Evolutionary conservation across 2,113 vertebrate genomes (phyloP), one percentile per base, ranked within the genome.

Genomic region (Ophiodon elongatus): DNA sequence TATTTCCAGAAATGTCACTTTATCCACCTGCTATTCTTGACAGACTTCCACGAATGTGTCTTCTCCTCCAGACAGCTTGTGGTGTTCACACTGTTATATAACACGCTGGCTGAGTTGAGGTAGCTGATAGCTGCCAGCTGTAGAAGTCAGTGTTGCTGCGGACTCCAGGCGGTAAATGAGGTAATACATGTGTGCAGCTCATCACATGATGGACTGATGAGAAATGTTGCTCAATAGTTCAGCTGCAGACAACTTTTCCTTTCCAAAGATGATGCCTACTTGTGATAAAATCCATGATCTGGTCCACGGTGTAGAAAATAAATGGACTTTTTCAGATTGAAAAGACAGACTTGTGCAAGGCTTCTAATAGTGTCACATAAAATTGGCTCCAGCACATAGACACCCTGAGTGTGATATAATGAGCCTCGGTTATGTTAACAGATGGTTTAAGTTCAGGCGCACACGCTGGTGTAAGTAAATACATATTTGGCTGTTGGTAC

Each of bases 71-170:
- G 75, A 81, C 74, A 21, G 54, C 45, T n/a, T 56, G 57, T 13
- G 52, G 43, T 15, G 50, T 64, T 75, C 74, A 65, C 63, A 70
- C 62, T 76, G 70, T 82, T 84, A 33, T 73, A 75, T 67, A 79
- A 74, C 2, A 14, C 8, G 8, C 69, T 37, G 83, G 60, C 78
- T 85, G 90, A 87, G 90, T 85, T 50, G 79, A 64, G 70, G 76
- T 63, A 37, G 83, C 84, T 84, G 89, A 92, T 91, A 85, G 60
- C 80, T 73, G 78, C 29, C 73, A 59, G 85, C 82, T 73, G 74
- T 23, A 81, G 73, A 87, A 82, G 66, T 63, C 72, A 56, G 64
- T 62, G 80, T 56, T 80, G 76, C 73, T 67, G 73, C 63, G 65
- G 79, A 73, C 83, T 85, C 64, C 60, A 82, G 82, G 82, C n/a